Evolutionary conservation across 1,140 invertebrate genomes (phyloP).

Genomic region (Homalodisca vitripennis): DNA sequence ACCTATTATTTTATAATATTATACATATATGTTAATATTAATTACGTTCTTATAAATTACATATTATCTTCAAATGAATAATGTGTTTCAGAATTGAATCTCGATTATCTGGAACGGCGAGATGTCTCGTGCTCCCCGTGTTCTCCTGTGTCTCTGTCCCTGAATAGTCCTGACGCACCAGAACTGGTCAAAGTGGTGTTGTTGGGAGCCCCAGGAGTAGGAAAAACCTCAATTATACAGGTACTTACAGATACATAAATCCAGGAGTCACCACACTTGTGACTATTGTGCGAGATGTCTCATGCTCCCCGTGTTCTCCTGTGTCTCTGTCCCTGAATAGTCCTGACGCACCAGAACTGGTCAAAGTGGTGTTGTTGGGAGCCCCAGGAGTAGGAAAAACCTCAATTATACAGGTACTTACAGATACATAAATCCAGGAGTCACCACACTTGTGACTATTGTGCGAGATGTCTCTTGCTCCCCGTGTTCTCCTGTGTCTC

Average conservation of each 20-base stretch:
- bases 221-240: constrained; percentile 79
- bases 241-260: no score
- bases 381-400: constrained; percentile 77
- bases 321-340: constrained; percentile 7
- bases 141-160: constrained; percentile 25
- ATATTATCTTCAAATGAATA: no score
- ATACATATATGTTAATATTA: no score
- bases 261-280: no score
- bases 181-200: constrained; percentile 75
- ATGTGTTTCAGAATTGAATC: constrained; percentile 60
- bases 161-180: constrained; percentile 40
- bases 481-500: constrained; percentile 38
- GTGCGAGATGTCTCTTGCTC: no score
- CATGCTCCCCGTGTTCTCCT: constrained; percentile 44
- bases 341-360: constrained; percentile 52
- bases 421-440: neutral
- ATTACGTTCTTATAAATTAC: no score
- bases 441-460: no score
- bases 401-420: constrained; percentile 71
- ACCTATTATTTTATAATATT: no score
- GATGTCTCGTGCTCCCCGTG: constrained; percentile 46
- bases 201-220: constrained; percentile 72
- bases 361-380: constrained; percentile 77
- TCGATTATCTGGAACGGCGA: constrained; percentile 59
- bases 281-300: no score